Base-by-base conservation (phyloP, 2,888 invertebrate species). In the Platypus cylindrus region DNA sequence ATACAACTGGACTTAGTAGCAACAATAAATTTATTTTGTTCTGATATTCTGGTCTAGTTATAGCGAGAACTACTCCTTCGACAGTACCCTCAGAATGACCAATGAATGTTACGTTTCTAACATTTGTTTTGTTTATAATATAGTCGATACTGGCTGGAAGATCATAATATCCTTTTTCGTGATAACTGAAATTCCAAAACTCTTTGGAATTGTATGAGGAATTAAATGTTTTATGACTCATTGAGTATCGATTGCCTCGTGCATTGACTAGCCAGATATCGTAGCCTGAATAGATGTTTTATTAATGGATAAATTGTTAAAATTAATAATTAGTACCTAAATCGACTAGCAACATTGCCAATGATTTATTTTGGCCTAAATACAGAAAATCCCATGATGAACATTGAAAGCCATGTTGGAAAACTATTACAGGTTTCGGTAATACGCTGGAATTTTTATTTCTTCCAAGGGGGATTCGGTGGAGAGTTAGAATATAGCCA, bases 81-180 rank as follows among this genome's bases (percentile, higher is more conserved):
- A 76, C 74, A 1, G 75, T 71, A 3, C 83, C 85, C 54, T 74
- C 73, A 0, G 83, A 86, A 53, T 85, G 81, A 0, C 85, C 87
- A 1, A 82, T 59, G 51, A 83, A 86, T 46, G 76, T 75, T 1
- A 87, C 49, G 30, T 72, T 63, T 1, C 65, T 41, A 13, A 66
- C 62, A 0, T 68, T 66, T 0, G 82, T 78, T 2, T 45, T 29
- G 1, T 52, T 47, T 1, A 75, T 57, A 9, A 75, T 65, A 48
- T 75, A 71, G 52, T 89, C 78, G 25, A 91, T 74, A 63, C 75
- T 76, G 0, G 79, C 72, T 1, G 87, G 83, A 23, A 89, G 52
- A 56, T n/a, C n/a, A n/a, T n/a, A n/a, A n/a, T n/a, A n/a, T n/a
- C n/a, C n/a, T n/a, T n/a, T n/a, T n/a, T n/a, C n/a, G n/a, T n/a